phyloP scores from a whole-genome alignment of 2,797 vertebrate species.

The Channallabes apus region DNA sequence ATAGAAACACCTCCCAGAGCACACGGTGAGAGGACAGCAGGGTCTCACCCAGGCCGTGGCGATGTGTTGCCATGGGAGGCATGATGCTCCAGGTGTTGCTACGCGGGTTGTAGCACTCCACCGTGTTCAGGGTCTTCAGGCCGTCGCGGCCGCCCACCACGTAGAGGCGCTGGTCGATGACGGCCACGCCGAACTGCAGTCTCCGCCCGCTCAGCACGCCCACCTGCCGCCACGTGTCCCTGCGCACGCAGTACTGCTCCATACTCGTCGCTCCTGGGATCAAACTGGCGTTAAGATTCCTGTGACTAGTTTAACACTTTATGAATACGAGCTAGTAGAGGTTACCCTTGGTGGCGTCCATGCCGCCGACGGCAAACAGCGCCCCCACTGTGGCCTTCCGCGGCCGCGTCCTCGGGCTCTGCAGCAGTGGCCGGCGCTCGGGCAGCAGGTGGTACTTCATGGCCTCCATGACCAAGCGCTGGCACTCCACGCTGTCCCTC shows the following conservation, averaged over 20 bases:
- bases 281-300: too few relatives aligned
- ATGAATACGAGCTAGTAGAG: neutral
- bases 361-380: conserved; percentile 94
- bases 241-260: conserved; percentile 94
- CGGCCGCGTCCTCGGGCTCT: conserved; percentile 93
- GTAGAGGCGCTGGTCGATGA: conserved; percentile 90
- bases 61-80: conserved; percentile 97
- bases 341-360: conserved; percentile 96
- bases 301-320: too few relatives aligned
- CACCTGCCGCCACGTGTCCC: conserved; percentile 91
- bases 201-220: conserved; percentile 94
- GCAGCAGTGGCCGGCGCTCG: conserved; percentile 88
- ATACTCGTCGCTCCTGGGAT: conserved; percentile 91
- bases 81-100: conserved; percentile 96
- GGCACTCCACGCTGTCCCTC: conserved; percentile 92
- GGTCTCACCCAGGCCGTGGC: conserved; percentile 89
- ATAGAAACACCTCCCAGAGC: neutral
- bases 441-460: conserved; percentile 99
- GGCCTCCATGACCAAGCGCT: conserved; percentile 96
- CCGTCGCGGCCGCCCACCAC: conserved; percentile 96
- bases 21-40: neutral
- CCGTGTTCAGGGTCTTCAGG: conserved; percentile 94
- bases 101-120: conserved; percentile 96
- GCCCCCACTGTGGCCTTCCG: conserved; percentile 95
- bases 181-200: conserved; percentile 93